Evolutionary conservation across 2,113 vertebrate species (phyloP), one percentile per base, ranked within the genome.

Genomic region (Albula goreensis): DNA sequence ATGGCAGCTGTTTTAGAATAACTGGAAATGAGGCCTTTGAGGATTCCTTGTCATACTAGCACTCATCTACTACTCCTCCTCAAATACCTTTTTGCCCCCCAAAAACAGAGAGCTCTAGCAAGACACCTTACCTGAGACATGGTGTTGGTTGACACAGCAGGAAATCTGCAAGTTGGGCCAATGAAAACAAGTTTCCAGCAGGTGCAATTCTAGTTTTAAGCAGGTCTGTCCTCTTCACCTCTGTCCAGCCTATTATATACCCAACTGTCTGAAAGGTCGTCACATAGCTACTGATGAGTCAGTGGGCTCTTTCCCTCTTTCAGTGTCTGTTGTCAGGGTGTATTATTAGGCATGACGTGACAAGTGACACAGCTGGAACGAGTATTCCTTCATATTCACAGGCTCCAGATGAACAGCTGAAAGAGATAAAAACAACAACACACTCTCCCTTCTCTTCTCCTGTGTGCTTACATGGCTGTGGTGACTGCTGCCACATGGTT

Each of bases 91-190:
- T 2, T 31, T 10, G 22, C 70, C 5, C 6, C n/a, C 70, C 19
- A 10, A 31, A 81, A 2, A 7, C 48, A 79, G 81, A 4, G 81
- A 22, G 22, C 85, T 77, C 57, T 51, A 1, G 0, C 9, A 50
- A 66, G 3, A 2, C 56, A 13, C 86, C 90, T 2, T 96, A 98
- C 97, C 97, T 98, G 97, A 86, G 97, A 98, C 98, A 99, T 99
- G 87, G 85, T 91, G 90, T 90, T 50, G 77, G 50, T 7, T 41
- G 81, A 41, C 31, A 41, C 31, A 41, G 31, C 31, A 41, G 31
- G 31, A 41, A 41, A 41, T 41, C 31, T 41, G 83, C n/a, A 79
- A 84, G 53, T 83, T 48, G 86, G 57, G 56, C 22, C 74, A 82
- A 84, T 0, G 60, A 49, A 80, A 48, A 25, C 12, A 84, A n/a